Base-by-base conservation (phyloP, 1,140 invertebrate genomes). In the Sesamia nonagrioides region DNA sequence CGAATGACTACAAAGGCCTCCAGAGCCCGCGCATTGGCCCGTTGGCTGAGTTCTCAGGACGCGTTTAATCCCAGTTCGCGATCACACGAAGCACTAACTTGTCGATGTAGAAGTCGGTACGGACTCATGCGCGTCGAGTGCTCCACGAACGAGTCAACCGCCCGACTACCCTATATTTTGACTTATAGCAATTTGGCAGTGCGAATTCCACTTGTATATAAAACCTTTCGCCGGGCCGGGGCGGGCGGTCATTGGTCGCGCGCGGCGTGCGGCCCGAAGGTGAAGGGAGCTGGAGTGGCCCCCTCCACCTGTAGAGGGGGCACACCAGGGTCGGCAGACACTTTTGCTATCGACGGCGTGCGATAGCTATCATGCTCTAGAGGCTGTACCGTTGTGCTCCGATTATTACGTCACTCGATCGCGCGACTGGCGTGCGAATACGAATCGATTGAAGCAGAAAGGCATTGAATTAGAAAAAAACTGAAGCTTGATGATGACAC, bases 91-190 rank as follows among this genome's bases (percentile, higher is more conserved):
- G 75, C 85, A 86, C 79, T 72, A 82, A 84, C n/a, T 73, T 73
- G 78, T 79, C 79, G 68, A 58, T 74, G 50, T 63, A 79, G 73
- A 83, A 71, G 66, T 73, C 76, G 61, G 68, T 78, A 81, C 52
- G 74, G 78, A 75, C 78, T 83, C 84, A 85, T 87, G 76, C 69
- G 82, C 83, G 84, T 60, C 82, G 75, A 80, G 81, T 83, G 80
- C 84, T 80, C 87, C 77, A 84, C 84, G 82, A 83, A 81, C 85
- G 88, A 94, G 81, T 91, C 91, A 89, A 91, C 94, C 93, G 92
- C 87, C 92, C 94, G 94, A 93, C 91, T 95, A 95, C 92, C 91
- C 95, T 95, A 95, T 94, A 95, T 95, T 95, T 95, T 94, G 92
- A 95, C 91, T 95, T 95, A 93, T 95, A 94, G 92, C 92, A 92